Percentiles rank a stretch among this genome's conserved stretches.
Conservation (phyloP, 2,797 vertebrate species). For the Rhincodon typus region DNA sequence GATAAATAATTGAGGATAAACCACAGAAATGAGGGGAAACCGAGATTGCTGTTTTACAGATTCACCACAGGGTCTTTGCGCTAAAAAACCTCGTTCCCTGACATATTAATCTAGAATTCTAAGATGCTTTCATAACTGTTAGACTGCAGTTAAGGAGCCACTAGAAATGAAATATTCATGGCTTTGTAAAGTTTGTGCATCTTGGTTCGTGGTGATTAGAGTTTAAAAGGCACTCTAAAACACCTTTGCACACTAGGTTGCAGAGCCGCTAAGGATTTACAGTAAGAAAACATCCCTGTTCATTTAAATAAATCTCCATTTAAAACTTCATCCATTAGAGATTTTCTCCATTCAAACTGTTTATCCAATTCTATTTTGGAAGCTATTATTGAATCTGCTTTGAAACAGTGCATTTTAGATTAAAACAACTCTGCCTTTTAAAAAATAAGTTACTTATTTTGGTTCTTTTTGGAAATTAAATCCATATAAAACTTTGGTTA, state of each 20-base stretch:
- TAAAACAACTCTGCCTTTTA: neutral
- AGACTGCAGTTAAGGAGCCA: neutral
- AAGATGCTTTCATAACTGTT: neutral
- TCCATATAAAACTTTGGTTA: too few relatives aligned
- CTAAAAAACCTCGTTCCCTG: neutral
- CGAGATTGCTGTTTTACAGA: neutral
- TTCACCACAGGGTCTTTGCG: neutral
- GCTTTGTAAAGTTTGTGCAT: neutral
- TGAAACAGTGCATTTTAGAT: neutral
- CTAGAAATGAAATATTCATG: neutral
- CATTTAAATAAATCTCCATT: neutral
- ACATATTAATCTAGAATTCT: neutral
- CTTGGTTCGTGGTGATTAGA: neutral
- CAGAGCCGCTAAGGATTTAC: neutral
- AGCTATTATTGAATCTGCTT: neutral
- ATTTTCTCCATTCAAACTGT: neutral
- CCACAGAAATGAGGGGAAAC: neutral
- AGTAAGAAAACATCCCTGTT: neutral
- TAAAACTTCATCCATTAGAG: neutral
- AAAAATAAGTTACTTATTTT: too few relatives aligned
- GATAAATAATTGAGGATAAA: neutral
- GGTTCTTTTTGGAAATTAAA: neutral
- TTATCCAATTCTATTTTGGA: neutral
- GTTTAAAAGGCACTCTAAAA: neutral
- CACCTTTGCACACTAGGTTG: neutral